Evolutionary conservation across 1,140 invertebrate species (phyloP).

Genomic region (Drosophila teissieri): DNA sequence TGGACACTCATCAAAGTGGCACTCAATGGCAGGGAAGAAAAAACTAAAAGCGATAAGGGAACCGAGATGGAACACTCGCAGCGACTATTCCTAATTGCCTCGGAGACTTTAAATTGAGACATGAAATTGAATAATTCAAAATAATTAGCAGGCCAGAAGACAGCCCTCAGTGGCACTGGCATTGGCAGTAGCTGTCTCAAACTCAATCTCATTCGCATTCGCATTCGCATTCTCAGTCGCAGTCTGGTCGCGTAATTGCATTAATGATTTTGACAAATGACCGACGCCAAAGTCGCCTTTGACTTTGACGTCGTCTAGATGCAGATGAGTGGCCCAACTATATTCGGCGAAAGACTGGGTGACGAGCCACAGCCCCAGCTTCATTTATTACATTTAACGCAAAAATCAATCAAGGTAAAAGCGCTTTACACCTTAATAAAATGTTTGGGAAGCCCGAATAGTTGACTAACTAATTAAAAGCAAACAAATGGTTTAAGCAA

Average conservation of each 20-base stretch:
- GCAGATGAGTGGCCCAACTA: conserved; percentile 36
- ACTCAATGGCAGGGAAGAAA: conserved; percentile 65
- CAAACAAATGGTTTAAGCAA: not conserved
- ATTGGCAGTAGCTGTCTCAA: conserved; percentile 4
- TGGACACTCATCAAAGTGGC: conserved; percentile 72
- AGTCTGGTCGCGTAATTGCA: conserved; percentile 70
- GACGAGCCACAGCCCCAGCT: not conserved
- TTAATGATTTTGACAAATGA: conserved; percentile 83
- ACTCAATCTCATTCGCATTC: too few species aligned
- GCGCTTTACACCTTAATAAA: not conserved
- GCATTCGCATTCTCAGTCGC: conserved; percentile 21
- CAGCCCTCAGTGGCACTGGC: conserved; percentile 22
- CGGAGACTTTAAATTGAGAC: conserved; percentile 78
- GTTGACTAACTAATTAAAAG: not conserved
- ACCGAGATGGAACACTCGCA: conserved; percentile 36
- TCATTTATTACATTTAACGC: conserved; percentile 14
- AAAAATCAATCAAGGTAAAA: conserved; percentile 49
- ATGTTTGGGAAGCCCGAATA: not conserved
- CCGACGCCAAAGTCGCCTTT: conserved; percentile 64
- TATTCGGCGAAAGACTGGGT: conserved; percentile 6
- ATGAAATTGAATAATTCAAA: conserved; percentile 84
- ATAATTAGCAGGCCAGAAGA: conserved; percentile 71
- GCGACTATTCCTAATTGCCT: conserved; percentile 73
- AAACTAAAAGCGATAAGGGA: conserved; percentile 66
- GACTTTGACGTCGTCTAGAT: conserved; percentile 51